Base-by-base conservation (phyloP, 2,888 invertebrate species). In the Iphiclides podalirius region DNA sequence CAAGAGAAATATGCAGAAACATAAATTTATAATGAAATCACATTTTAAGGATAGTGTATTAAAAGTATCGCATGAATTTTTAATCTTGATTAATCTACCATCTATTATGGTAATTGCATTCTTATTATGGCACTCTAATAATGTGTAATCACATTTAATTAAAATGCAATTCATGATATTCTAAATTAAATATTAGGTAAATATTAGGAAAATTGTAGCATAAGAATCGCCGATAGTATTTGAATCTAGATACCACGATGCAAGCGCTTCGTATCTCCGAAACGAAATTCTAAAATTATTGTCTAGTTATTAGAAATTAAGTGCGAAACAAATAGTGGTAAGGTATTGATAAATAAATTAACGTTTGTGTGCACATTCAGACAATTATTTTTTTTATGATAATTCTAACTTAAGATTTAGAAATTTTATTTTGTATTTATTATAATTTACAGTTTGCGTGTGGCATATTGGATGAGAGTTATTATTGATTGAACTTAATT, bases 251-350 rank as follows among this genome's bases (percentile, higher is more conserved):
- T 66, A 66, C 53, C 54, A 70, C 53, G 69, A 64, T 64, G 68
- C 63, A 61, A 64, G 63, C 55, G 70, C 68, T 67, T 65, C 61
- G 75, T 76, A 71, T 74, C 64, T 75, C 74, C 71, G 82, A 82
- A 86, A 87, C 83, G 81, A 87, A 82, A 87, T 86, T 87, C 85
- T 85, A 87, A 87, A 86, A 70, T 80, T 73, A 66, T 65, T 73
- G 69, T 77, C 64, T 85, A 83, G 76, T 71, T 64, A 67, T 58
- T 79, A 82, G 74, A 39, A 49, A 52, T n/a, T 80, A 80, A 80
- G 75, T 64, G 69, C 52, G 63, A 60, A 58, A 67, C 62, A 67
- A 60, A 53, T 72, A 44, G 39, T 14, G 13, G 0, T 49, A 44
- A 49, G 38, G 40, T 59, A 61, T 60, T 53, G 63, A 55, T 60